Evolutionary conservation across 2,797 vertebrate genomes (phyloP).

Genomic region (Gorsachius magnificus): DNA sequence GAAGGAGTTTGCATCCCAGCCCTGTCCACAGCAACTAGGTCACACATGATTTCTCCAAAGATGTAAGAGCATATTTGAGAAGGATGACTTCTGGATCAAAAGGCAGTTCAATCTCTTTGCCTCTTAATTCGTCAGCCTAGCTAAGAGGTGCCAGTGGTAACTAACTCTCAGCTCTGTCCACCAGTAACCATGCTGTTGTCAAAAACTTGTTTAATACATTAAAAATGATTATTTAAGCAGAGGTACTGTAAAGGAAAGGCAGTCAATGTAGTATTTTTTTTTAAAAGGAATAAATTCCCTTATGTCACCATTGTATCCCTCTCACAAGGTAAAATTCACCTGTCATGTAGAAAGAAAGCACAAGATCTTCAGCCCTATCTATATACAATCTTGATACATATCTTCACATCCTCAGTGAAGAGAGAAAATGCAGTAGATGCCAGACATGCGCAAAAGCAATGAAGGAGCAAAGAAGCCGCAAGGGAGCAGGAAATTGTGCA

Average conservation of each 20-base stretch:
- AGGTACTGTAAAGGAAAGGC: not conserved
- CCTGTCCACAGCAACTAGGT: constrained; percentile 11
- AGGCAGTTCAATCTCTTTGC: not conserved
- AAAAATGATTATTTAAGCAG: not conserved
- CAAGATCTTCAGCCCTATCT: not conserved
- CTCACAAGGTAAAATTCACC: not conserved
- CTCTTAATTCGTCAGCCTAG: not conserved
- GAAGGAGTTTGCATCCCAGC: not conserved
- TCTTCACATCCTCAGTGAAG: not conserved
- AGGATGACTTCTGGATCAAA: not conserved
- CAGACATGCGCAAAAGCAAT: not conserved
- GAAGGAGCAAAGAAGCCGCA: not conserved
- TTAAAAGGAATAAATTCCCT: not conserved
- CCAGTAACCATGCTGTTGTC: not conserved
- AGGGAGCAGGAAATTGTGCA: not conserved
- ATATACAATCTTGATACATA: not conserved
- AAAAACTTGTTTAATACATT: not conserved
- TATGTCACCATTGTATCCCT: not conserved
- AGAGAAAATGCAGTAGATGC: not conserved
- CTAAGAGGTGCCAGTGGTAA: not conserved
- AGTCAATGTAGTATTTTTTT: not conserved
- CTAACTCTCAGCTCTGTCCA: not conserved
- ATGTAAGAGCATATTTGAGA: constrained; percentile 24
- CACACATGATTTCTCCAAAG: not conserved
- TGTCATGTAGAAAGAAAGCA: not conserved